These are phyloP conservation scores for Polylopha cassiicola DNA, from an alignment of 2,888 invertebrate genomes.

Conservation along the genomic window DNA sequence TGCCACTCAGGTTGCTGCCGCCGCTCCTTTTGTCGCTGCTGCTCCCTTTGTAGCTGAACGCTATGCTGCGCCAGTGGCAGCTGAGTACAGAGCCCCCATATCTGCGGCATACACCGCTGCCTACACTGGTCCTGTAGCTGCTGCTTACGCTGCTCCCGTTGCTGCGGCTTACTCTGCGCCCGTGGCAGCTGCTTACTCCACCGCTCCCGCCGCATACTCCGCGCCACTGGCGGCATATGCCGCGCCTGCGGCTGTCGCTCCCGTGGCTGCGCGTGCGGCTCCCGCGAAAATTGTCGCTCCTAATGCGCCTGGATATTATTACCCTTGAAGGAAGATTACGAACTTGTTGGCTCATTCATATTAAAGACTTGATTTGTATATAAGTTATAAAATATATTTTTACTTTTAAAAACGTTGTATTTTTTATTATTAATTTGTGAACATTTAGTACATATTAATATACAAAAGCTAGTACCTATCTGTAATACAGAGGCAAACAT, in stretches of 20 bases:
- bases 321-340: constrained; percentile 49
- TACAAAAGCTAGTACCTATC: too few relatives aligned
- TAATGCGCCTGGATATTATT: constrained; percentile 57
- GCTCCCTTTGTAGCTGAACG: constrained; percentile 26
- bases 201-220: constrained; percentile 45
- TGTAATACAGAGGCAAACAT: too few relatives aligned
- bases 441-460: constrained; percentile 9
- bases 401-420: too few relatives aligned
- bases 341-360: constrained; percentile 44
- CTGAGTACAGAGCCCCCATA: constrained; percentile 22
- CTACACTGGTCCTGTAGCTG: constrained; percentile 32
- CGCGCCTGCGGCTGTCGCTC: constrained; percentile 68
- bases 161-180: constrained; percentile 31
- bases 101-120: constrained; percentile 32
- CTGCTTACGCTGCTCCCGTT: constrained; percentile 29
- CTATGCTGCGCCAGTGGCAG: constrained; percentile 23
- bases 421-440: constrained; percentile 16
- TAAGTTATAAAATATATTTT: constrained; percentile 43
- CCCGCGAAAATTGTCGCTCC: constrained; percentile 80
- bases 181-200: constrained; percentile 39
- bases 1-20: constrained; percentile 27
- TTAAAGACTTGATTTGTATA: constrained; percentile 62
- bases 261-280: constrained; percentile 80
- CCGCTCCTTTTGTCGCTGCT: constrained; percentile 18
- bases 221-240: constrained; percentile 46